phyloP scores from a whole-genome alignment of 2,113 vertebrate genomes.

The Alosa alosa region DNA sequence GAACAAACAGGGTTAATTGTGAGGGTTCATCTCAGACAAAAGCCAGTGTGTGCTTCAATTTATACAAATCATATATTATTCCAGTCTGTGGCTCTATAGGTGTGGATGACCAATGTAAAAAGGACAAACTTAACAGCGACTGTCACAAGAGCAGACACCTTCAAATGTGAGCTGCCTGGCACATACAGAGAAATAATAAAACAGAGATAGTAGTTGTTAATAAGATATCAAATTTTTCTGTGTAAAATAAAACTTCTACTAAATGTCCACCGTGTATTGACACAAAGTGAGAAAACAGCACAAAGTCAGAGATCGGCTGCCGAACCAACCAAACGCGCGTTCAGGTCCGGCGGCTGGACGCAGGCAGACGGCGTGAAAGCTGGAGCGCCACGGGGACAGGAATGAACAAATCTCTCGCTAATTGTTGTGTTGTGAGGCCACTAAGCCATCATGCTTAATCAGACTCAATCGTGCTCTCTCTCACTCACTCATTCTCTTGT shows the following conservation, averaged over 20 bases:
- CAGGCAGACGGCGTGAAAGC: background rate
- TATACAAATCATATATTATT: background rate
- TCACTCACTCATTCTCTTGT: background rate
- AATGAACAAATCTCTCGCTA: background rate
- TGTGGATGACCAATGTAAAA: background rate
- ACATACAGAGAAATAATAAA: background rate
- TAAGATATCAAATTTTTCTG: background rate
- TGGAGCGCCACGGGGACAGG: background rate
- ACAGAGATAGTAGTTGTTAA: background rate
- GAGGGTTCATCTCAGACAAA: slow-evolving; percentile 24
- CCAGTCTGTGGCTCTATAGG: background rate
- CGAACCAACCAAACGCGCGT: background rate
- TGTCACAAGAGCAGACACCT: background rate
- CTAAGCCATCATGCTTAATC: background rate
- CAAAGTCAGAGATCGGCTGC: background rate
- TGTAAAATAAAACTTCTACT: background rate
- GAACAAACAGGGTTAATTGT: slow-evolving; percentile 39
- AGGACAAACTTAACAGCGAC: background rate
- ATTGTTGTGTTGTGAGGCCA: background rate
- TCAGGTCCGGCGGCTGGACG: background rate
- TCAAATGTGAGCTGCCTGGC: background rate
- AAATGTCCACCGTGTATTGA: background rate
- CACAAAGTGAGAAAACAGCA: background rate
- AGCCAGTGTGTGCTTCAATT: background rate
- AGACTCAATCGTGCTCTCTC: background rate